phyloP scores from a whole-genome alignment of 1,140 invertebrate genomes.

The Bombus affinis region DNA sequence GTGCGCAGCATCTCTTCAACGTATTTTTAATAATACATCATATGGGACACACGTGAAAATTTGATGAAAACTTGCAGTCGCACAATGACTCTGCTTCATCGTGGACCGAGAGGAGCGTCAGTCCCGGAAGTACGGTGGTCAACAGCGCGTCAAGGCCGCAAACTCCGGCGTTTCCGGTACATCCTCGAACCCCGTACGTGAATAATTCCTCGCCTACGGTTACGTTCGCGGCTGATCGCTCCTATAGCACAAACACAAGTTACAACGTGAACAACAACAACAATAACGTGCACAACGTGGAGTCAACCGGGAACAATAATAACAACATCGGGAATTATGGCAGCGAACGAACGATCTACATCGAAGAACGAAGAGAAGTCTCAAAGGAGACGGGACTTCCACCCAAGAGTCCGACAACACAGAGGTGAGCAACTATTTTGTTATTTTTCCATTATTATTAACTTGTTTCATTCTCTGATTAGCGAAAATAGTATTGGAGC shows the following conservation, averaged over 20 bases:
- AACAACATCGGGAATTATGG: conserved; percentile 73
- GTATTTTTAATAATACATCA: neutral
- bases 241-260: conserved; percentile 72
- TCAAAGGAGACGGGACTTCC: conserved; percentile 85
- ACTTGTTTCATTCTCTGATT: neutral
- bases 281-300: conserved; percentile 70
- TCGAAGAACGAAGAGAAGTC: conserved; percentile 81
- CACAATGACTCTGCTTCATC: conserved; percentile 86
- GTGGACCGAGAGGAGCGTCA: conserved; percentile 84
- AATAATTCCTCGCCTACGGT: conserved; percentile 85
- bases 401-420: conserved; percentile 88
- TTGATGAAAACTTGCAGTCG: conserved; percentile 77
- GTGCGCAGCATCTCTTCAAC: conserved; percentile 1
- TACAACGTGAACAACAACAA: conserved; percentile 72
- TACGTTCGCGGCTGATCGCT: conserved; percentile 80
- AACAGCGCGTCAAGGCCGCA: conserved; percentile 86
- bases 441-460: neutral
- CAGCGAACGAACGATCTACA: conserved; percentile 76
- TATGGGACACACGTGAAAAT: neutral
- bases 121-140: conserved; percentile 82
- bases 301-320: conserved; percentile 67
- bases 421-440: conserved; percentile 82
- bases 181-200: conserved; percentile 92
- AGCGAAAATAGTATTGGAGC: neutral
- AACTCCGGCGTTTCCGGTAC: conserved; percentile 95